Evolutionary conservation across 2,888 invertebrate genomes (phyloP).

Genomic region (Lithophane ornitopus): DNA sequence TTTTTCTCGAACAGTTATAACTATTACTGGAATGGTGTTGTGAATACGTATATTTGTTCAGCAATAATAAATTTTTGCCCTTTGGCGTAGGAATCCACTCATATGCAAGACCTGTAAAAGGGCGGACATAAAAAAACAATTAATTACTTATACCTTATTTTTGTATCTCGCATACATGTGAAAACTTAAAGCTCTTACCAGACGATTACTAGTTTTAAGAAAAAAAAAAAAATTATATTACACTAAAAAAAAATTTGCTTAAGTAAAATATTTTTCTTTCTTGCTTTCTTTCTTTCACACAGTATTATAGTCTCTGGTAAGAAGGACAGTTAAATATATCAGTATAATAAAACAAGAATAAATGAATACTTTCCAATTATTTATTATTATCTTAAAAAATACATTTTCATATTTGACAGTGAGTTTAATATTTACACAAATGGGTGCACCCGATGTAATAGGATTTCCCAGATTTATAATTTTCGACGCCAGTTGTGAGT

Average conservation of each 20-base stretch:
- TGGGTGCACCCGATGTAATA: neutral
- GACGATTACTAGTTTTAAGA: too few species aligned
- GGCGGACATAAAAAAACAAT: neutral
- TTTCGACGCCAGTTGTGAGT: neutral
- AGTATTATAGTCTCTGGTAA: too few species aligned
- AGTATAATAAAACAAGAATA: neutral
- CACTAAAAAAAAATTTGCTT: too few species aligned
- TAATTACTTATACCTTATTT: neutral
- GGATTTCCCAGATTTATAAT: neutral
- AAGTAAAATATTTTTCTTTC: too few species aligned
- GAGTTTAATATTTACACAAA: neutral
- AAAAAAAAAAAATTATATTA: too few species aligned
- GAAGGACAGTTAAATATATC: neutral
- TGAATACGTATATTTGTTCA: conserved; percentile 65
- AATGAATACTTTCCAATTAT: neutral
- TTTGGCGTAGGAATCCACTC: conserved; percentile 57
- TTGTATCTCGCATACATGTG: neutral
- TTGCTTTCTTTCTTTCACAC: too few species aligned
- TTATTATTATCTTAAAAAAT: neutral
- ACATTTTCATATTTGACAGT: neutral
- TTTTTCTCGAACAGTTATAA: conserved; percentile 63
- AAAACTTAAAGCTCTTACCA: neutral
- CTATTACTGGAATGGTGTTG: conserved; percentile 42
- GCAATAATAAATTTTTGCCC: conserved; percentile 60
- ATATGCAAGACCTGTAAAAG: conserved; percentile 44